phyloP scores from a whole-genome alignment of 2,797 vertebrate species.

The Podarcis siculus region DNA sequence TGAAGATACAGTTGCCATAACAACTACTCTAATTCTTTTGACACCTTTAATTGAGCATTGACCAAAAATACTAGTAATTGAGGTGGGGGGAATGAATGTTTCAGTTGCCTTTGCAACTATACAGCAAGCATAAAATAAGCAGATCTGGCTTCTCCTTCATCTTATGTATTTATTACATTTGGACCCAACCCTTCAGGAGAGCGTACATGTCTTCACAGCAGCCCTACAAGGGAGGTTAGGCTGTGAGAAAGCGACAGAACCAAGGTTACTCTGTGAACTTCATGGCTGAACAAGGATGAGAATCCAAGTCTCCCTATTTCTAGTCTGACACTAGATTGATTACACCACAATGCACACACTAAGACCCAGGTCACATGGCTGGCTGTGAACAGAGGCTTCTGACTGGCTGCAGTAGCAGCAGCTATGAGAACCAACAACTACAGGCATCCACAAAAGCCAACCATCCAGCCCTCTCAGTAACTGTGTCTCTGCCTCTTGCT shows the following conservation, averaged over 20 bases:
- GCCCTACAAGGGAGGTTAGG: not conserved
- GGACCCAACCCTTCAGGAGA: not conserved
- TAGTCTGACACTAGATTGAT: not conserved
- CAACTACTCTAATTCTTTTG: conserved; percentile 1
- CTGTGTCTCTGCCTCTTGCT: not conserved
- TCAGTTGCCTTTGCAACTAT: not conserved
- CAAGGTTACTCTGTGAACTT: no score
- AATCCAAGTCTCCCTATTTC: not conserved
- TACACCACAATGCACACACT: not conserved
- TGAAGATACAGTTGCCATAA: conserved; percentile 4
- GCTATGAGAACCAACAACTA: not conserved
- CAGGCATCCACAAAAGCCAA: not conserved
- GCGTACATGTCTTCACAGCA: not conserved
- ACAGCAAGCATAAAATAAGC: not conserved
- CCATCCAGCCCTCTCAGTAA: not conserved
- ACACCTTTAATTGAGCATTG: conserved; percentile 2
- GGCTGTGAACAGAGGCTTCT: not conserved
- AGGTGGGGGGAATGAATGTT: not conserved
- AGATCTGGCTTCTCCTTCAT: not conserved
- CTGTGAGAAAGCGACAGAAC: not conserved
- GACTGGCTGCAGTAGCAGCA: not conserved
- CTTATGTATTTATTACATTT: not conserved
- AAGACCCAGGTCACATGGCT: not conserved
- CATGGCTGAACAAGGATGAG: not conserved
- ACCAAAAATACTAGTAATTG: conserved; percentile 4